Evolutionary conservation across 2,797 vertebrate species (phyloP).

Genomic region (Karalla daura): DNA sequence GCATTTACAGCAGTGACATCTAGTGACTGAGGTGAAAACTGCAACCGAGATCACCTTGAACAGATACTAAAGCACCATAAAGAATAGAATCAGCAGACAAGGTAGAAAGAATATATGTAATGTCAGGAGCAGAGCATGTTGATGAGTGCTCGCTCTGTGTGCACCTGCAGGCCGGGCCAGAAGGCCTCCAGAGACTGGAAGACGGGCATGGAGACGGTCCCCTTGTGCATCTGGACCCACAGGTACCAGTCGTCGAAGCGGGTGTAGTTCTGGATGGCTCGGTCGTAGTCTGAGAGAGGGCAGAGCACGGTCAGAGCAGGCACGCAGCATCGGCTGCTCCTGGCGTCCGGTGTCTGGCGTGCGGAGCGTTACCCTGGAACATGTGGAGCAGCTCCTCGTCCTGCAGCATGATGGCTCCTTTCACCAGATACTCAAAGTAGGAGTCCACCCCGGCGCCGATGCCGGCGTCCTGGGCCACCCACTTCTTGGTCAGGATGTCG

Average conservation of each 20-base stretch:
- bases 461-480: conserved; percentile 96
- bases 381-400: conserved; percentile 93
- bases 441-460: conserved; percentile 97
- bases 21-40: too few species aligned
- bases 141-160: too few species aligned
- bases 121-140: too few species aligned
- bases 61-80: too few species aligned
- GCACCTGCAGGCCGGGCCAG: conserved; percentile 97
- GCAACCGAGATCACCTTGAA: too few species aligned
- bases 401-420: conserved; percentile 95
- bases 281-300: conserved; percentile 88
- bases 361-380: conserved; percentile 86
- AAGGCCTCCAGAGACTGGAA: conserved; percentile 98
- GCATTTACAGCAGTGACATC: too few species aligned
- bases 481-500: conserved; percentile 93
- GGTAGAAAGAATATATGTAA: too few species aligned
- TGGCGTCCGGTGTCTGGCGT: too few species aligned
- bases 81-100: too few species aligned
- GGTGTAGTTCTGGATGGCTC: conserved; percentile 95
- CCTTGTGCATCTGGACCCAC: conserved; percentile 99
- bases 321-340: too few species aligned
- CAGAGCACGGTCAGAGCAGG: neutral
- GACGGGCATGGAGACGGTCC: conserved; percentile 96
- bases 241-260: conserved; percentile 98
- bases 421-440: conserved; percentile 97